Conservation (phyloP, 2,113 vertebrate species). For the Cisticola juncidis region DNA sequence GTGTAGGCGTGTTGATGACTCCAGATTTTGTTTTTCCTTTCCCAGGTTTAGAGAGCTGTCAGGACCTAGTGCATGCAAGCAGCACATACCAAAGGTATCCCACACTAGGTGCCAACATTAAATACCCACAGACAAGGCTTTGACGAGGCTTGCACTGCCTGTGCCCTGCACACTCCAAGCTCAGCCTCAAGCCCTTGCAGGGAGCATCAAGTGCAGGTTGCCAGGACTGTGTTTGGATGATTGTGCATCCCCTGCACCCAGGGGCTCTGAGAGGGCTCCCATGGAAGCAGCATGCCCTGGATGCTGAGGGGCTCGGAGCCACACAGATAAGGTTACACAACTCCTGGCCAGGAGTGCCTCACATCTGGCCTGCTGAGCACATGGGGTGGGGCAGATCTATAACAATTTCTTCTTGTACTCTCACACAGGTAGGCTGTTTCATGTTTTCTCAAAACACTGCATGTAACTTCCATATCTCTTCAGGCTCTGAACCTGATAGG, state of each 20-base stretch:
- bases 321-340: not conserved
- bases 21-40: not conserved
- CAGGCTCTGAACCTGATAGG: not conserved
- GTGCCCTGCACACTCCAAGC: not conserved
- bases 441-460: not conserved
- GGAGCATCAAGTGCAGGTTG: rapidly evolving
- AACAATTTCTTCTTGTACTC: not conserved
- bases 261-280: not conserved
- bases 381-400: not conserved
- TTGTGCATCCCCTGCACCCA: rapidly evolving
- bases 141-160: not conserved
- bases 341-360: not conserved
- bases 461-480: not conserved
- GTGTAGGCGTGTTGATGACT: not conserved
- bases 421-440: not conserved
- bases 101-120: not conserved
- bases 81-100: not conserved
- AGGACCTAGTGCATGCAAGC: not conserved
- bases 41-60: not conserved
- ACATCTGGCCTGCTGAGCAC: not conserved
- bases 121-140: rapidly evolving
- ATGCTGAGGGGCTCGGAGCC: not conserved
- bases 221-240: rapidly evolving
- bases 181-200: not conserved
- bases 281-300: not conserved